These are phyloP conservation scores for Onthophagus sagittarius DNA, from an alignment of 2,888 invertebrate genomes.

Conservation along the genomic window DNA sequence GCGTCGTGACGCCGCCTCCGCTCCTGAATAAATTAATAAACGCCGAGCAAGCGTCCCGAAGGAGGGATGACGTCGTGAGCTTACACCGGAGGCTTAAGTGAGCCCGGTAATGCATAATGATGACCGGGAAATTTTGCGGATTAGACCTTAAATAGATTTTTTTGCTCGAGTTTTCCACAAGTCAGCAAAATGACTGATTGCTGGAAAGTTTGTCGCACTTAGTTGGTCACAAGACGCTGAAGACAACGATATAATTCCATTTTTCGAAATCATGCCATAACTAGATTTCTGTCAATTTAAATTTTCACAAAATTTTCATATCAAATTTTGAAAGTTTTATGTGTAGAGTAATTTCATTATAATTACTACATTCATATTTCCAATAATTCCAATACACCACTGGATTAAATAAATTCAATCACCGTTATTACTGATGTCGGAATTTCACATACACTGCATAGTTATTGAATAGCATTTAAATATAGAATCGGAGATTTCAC, in stretches of 20 bases:
- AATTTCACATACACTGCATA: too few relatives aligned
- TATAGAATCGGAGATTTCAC: too few relatives aligned
- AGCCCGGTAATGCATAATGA: constrained; percentile 12
- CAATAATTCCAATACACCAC: too few relatives aligned
- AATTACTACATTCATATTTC: neutral
- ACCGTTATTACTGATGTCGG: too few relatives aligned
- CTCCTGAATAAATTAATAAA: constrained; percentile 11
- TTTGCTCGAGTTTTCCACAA: constrained; percentile 8
- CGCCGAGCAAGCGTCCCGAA: constrained; percentile 11
- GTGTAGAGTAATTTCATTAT: neutral
- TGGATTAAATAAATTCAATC: too few relatives aligned
- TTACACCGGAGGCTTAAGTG: constrained; percentile 11
- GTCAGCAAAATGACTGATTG: constrained; percentile 11
- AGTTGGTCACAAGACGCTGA: neutral
- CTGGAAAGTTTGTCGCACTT: neutral
- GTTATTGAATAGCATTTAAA: too few relatives aligned
- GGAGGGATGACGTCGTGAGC: neutral
- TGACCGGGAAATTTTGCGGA: constrained; percentile 10
- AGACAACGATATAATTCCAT: neutral
- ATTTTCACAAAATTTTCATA: neutral
- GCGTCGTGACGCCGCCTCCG: neutral
- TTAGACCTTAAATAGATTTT: constrained; percentile 12
- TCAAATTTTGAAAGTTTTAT: neutral
- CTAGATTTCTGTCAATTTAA: neutral
- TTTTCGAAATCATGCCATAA: neutral